Evolutionary conservation across 2,888 invertebrate genomes (phyloP), one percentile per base, ranked within the genome.

Genomic region (Polymixis flavicincta): DNA sequence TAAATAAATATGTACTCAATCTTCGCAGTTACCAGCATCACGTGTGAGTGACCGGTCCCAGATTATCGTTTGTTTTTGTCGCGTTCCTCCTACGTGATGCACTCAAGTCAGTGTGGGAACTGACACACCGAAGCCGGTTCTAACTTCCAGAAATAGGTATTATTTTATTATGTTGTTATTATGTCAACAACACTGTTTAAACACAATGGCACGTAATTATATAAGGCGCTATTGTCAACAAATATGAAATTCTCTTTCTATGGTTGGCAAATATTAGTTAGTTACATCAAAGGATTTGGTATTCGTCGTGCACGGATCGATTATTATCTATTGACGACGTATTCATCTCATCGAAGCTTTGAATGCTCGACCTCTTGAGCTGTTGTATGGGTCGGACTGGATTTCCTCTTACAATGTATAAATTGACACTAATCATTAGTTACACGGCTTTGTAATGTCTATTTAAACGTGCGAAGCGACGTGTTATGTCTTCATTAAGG

Each of bases 211-310:
- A 87, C 80, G 86, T 89, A 92, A 94, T 95, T 94, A 92, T 91
- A 92, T 93, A 94, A 94, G 88, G 81, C 83, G 81, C 89, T 88
- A 92, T 93, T 92, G 93, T 93, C 93, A 92, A 92, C 92, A 90
- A 89, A 90, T 88, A 89, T 90, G 89, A 90, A 90, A 92, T 92
- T 92, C 89, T 88, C 94, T 93, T 94, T 93, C 91, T 93, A 92
- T 90, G 86, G 89, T 90, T 89, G 78, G 87, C 84, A 85, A 88
- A 91, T 89, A 90, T 91, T 87, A 88, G 85, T 86, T 85, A 75
- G 87, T 88, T 86, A 84, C 86, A 90, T 90, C 90, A 89, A 91
- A 92, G 90, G 89, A 92, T 90, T 91, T 90, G 81, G 85, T 84
- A 85, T 89, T 76, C 76, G 63, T 85, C 84, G 76, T 83, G 88